Evolutionary conservation across 2,113 vertebrate species (phyloP).

Genomic region (Rhagologus leucostigma): DNA sequence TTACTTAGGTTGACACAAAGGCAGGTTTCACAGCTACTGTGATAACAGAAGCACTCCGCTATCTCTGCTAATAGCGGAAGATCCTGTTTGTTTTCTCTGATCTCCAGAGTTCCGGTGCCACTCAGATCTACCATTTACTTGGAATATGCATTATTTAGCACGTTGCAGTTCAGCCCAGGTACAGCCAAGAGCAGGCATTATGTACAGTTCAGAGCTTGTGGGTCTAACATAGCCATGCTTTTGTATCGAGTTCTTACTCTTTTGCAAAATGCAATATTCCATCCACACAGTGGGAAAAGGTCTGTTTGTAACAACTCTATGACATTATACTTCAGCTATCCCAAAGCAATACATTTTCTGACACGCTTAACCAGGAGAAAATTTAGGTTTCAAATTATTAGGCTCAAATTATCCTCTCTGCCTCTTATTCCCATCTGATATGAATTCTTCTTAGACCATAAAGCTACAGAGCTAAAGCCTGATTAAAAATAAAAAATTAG

Average conservation of each 20-base stretch:
- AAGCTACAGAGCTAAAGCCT: background rate
- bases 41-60: background rate
- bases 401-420: background rate
- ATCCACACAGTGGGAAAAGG: background rate
- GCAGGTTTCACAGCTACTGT: background rate
- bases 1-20: background rate
- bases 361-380: background rate
- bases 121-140: background rate
- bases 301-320: background rate
- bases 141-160: constrained; percentile 13
- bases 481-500: background rate
- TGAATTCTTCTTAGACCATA: background rate
- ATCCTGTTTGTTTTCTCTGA: background rate
- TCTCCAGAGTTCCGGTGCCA: background rate
- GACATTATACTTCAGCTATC: background rate
- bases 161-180: background rate
- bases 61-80: background rate
- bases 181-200: background rate
- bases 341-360: background rate
- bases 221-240: background rate
- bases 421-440: background rate
- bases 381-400: constrained; percentile 2
- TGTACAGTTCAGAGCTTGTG: background rate
- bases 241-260: background rate
- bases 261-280: background rate